Base-by-base conservation (phyloP, 2,797 vertebrate species). In the Pygocentrus nattereri region DNA sequence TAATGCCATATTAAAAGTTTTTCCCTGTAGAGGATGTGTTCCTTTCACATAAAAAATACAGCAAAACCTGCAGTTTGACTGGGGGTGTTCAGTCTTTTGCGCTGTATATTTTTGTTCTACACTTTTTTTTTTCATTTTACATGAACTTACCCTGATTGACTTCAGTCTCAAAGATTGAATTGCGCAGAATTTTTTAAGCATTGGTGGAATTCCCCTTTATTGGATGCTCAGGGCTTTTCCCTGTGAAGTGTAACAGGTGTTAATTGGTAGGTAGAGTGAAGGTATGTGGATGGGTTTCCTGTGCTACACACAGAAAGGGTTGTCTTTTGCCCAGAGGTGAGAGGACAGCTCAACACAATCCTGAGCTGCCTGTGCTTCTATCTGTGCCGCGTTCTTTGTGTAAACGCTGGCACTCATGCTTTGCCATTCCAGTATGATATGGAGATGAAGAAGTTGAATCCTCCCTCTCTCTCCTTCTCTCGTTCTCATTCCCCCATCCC, bases 341-440 rank as follows among this genome's bases (percentile, higher is more conserved):
- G 88, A 88, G 90, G 88, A 87, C 86, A 88, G 89, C 91, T 91
- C 93, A 92, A 94, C 93, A 69, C 47, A 59, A 19, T 56, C 27
- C 25, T 31, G 41, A 44, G 30, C 5, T 23, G 25, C 19, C 18
- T 50, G 69, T 50, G 49, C 54, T 23, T 49, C 68, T 31, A 50
- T 88, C 88, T 76, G 74, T 62, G 73, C 47, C 16, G 54, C 65
- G 74, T n/a, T 74, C 49, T 50, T 61, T 76, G 38, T 76, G 59
- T 50, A 30, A 30, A 21, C 16, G 11, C 47, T 67, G 19, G 30
- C 68, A 13, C 44, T 74, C n/a, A 27, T 87, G 70, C 86, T 90
- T 90, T 89, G 85, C 91, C 93, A 87, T 83, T 91, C 90, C 90
- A 91, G 92, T 92, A 94, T 94, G 93, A 93, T 94, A 94, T 95